Base-by-base conservation (phyloP, 92 coral and sea anemone genomes). In the Parazoanthus atlanticus region DNA sequence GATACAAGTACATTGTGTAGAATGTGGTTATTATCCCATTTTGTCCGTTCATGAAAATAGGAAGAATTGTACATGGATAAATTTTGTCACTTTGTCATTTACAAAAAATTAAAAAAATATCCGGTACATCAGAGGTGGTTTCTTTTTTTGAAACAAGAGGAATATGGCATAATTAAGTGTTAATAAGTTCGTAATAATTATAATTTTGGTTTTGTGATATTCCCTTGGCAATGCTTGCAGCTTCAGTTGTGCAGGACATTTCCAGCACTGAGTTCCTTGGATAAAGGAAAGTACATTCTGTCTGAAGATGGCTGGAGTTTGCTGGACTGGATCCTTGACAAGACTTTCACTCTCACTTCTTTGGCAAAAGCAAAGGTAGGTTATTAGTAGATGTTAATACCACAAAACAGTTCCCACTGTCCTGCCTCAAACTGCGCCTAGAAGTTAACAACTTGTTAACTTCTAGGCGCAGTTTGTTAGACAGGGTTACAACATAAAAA, bases 271-370 rank as follows among this genome's bases (percentile, higher is more conserved):
- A 88, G 88, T 15, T 73, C 85, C 26, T 80, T 92, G 32, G 65
- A 79, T 0, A 92, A 91, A 88, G 94, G 89, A 28, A 85, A 91
- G 64, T 72, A 82, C 17, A 40, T 79, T 38, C 47, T 92, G 71
- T 90, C 96, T 29, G 86, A 88, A 58, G 96, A 93, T 52, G 93
- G 85, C 7, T 95, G 98, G 98, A 89, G 85, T n/a, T 89, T 97
- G 31, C 61, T 97, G 47, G 95, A 95, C 58, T 97, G 99, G 99
- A 85, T 94, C 17, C 75, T 93, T 33, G 91, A 87, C 88, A 95
- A 91, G 69, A 90, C 91, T 74, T 93, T 95, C 88, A 85, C 90
- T 74, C 54, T 92, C 82, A 86, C 76, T 82, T 76, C 96, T 9
- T 77, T 93, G 74, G 89, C 94, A 73, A 95, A 83, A 61, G 80